phyloP scores from a whole-genome alignment of 2,113 vertebrate species.

The Callospermophilus lateralis region DNA sequence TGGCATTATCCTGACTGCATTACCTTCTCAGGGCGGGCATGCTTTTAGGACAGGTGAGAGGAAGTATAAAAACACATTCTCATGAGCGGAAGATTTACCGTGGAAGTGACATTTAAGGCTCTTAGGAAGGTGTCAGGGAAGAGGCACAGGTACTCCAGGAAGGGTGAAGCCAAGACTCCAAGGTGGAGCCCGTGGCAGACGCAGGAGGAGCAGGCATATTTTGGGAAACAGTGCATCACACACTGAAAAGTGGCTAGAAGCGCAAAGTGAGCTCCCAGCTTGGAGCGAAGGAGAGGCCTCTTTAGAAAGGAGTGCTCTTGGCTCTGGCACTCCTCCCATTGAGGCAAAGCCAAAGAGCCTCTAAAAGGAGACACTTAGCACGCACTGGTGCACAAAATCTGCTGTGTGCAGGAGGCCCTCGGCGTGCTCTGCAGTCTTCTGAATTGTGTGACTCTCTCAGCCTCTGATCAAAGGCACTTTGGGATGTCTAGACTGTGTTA shows the following conservation, averaged over 20 bases:
- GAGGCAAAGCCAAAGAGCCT: background rate
- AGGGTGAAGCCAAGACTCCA: background rate
- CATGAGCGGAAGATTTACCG: no score
- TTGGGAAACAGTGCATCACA: no score
- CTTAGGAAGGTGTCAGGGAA: background rate
- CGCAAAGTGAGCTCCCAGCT: background rate
- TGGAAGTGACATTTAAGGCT: background rate
- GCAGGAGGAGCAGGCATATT: no score
- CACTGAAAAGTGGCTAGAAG: background rate
- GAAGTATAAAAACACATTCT: background rate
- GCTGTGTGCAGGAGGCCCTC: background rate
- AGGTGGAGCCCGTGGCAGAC: accelerated
- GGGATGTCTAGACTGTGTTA: background rate
- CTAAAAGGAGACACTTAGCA: background rate
- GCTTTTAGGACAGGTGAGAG: background rate
- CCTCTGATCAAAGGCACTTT: background rate
- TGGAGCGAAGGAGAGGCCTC: no score
- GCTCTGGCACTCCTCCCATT: no score
- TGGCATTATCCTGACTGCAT: no score
- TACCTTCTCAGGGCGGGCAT: background rate
- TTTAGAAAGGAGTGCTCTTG: background rate
- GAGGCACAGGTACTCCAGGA: background rate
- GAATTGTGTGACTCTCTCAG: background rate
- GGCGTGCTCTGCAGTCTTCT: background rate
- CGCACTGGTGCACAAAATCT: background rate